Percentiles rank a stretch among this genome's conserved stretches.
These are phyloP conservation scores for Pseudomyrmex dendroicus DNA, from an alignment of 1,140 invertebrate genomes.

Conservation along the genomic window DNA sequence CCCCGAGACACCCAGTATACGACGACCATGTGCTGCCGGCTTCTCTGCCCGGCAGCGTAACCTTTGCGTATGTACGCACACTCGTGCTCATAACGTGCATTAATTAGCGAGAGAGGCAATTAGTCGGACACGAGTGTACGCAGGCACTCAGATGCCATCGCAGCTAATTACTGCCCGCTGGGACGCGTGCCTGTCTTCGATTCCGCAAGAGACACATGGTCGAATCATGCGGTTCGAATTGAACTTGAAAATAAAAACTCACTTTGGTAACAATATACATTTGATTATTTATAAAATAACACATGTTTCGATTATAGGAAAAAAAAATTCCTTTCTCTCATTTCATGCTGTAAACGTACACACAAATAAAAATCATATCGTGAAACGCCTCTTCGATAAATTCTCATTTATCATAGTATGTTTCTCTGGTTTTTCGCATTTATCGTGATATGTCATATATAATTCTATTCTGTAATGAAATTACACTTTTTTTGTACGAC, in stretches of 20 bases:
- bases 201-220: not conserved
- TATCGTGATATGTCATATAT: not conserved
- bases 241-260: not conserved
- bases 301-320: not conserved
- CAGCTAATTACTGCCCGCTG: constrained; percentile 25
- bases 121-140: constrained; percentile 36
- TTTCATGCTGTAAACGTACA: not conserved
- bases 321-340: not conserved
- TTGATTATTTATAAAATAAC: not conserved
- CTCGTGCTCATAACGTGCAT: constrained; percentile 15
- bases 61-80: constrained; percentile 16
- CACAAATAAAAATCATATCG: constrained; percentile 9
- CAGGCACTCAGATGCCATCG: constrained; percentile 29
- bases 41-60: constrained; percentile 21
- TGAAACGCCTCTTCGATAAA: constrained; percentile 18
- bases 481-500: not conserved
- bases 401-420: not conserved
- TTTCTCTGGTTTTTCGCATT: not conserved
- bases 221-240: not conserved
- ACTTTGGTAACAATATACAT: not conserved
- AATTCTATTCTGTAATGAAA: not conserved
- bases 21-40: constrained; percentile 13
- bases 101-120: constrained; percentile 49
- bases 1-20: not conserved
- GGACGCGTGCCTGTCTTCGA: constrained; percentile 25